Conservation (phyloP, 64 coral and sea anemone genomes). For the Exaiptasia diaphana region DNA sequence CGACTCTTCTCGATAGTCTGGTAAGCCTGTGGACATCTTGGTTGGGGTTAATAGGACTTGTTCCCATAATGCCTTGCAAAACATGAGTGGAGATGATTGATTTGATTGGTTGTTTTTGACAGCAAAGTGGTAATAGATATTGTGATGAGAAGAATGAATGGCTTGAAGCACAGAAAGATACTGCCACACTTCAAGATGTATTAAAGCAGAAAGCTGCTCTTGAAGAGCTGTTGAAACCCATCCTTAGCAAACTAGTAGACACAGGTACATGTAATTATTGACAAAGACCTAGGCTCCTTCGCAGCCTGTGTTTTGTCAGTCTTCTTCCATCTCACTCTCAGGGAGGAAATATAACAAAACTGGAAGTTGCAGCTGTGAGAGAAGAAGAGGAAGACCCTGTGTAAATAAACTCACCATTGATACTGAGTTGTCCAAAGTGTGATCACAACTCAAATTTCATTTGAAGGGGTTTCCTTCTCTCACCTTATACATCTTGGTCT, state of each 20-base stretch:
- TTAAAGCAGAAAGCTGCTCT: slow-evolving; percentile 76
- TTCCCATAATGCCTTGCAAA: no score
- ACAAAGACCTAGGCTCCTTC: neutral
- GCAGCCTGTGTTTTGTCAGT: neutral
- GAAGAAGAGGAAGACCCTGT: neutral
- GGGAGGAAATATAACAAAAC: neutral
- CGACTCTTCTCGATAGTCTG: no score
- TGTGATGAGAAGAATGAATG: slow-evolving; percentile 95
- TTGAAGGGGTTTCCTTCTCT: no score
- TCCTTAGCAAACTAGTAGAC: slow-evolving; percentile 83
- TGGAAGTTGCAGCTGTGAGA: neutral
- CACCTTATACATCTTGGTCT: no score
- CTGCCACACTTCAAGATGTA: slow-evolving; percentile 71
- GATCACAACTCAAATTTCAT: no score
- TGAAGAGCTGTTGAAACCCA: slow-evolving; percentile 68
- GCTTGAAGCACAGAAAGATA: slow-evolving; percentile 71
- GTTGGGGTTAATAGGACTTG: no score
- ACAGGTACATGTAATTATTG: slow-evolving; percentile 38
- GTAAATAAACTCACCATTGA: neutral
- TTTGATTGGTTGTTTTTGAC: no score
- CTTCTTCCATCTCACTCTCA: neutral
- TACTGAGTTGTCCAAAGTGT: neutral
- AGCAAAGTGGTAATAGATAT: slow-evolving; percentile 84
- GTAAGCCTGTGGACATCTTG: no score
- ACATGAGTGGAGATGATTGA: no score